Percentiles rank a stretch among this genome's conserved stretches.
Conservation (phyloP, 2,113 vertebrate species). For the Glaucomys volans region DNA sequence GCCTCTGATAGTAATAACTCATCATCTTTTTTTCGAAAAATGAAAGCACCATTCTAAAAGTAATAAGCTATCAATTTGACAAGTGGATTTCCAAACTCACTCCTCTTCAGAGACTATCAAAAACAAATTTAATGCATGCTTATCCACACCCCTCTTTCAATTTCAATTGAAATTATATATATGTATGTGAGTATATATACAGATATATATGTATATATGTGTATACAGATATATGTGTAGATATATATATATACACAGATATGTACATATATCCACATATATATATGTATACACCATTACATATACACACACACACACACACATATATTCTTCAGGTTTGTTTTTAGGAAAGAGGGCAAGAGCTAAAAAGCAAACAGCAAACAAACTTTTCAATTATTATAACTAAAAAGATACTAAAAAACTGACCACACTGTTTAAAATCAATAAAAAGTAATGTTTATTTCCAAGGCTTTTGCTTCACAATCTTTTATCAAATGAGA, state of each 20-base stretch:
- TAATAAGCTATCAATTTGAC: constrained; percentile 21
- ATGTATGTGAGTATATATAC: too few relatives aligned
- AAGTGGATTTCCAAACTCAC: neutral
- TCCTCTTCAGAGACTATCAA: neutral
- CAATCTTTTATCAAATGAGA: neutral
- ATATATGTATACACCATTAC: neutral
- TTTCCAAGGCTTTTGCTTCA: neutral
- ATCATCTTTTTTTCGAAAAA: neutral
- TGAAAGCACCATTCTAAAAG: constrained; percentile 44
- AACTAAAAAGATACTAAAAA: neutral
- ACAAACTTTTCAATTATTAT: neutral
- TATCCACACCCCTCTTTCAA: neutral
- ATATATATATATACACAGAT: neutral
- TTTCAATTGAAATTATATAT: neutral
- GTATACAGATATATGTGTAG: too few relatives aligned
- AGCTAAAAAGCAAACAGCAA: neutral
- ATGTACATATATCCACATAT: neutral
- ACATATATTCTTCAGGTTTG: neutral
- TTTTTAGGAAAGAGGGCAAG: neutral
- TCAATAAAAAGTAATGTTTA: neutral
- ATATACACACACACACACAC: neutral
- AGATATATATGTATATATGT: neutral
- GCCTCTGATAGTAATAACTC: constrained; percentile 10
- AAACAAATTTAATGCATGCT: neutral
- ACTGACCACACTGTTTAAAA: constrained; percentile 2